phyloP scores from a whole-genome alignment of 2,888 invertebrate genomes.

The Melinopterus prodromus region DNA sequence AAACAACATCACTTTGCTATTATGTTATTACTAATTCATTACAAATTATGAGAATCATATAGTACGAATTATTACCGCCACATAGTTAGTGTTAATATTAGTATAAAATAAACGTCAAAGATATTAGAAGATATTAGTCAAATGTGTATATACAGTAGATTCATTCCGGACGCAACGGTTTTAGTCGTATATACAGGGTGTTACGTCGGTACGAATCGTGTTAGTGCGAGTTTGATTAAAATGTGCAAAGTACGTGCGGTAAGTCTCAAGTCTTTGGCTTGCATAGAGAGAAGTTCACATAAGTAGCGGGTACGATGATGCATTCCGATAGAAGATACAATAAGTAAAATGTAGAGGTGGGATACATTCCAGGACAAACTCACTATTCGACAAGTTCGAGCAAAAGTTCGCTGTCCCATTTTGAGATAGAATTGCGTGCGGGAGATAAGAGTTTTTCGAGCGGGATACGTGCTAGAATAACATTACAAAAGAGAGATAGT shows the following conservation, averaged over 20 bases:
- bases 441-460: background rate
- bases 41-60: background rate
- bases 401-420: background rate
- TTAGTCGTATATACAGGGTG: background rate
- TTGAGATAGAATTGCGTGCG: background rate
- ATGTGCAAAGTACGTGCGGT: constrained; percentile 24
- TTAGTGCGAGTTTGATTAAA: constrained; percentile 28
- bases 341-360: background rate
- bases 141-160: background rate
- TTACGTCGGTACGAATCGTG: background rate
- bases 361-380: background rate
- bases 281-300: constrained; percentile 10
- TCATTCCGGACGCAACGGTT: background rate
- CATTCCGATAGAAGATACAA: background rate
- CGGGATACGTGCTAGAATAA: background rate
- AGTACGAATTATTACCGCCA: background rate
- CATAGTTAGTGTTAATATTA: background rate
- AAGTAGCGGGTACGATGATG: constrained; percentile 11
- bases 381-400: background rate
- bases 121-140: background rate
- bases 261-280: constrained; percentile 5
- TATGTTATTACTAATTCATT: background rate
- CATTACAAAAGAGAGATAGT: background rate
- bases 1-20: background rate
- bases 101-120: background rate